Evolutionary conservation across 2,113 vertebrate genomes (phyloP).

Genomic region (Oryzias curvinotus): DNA sequence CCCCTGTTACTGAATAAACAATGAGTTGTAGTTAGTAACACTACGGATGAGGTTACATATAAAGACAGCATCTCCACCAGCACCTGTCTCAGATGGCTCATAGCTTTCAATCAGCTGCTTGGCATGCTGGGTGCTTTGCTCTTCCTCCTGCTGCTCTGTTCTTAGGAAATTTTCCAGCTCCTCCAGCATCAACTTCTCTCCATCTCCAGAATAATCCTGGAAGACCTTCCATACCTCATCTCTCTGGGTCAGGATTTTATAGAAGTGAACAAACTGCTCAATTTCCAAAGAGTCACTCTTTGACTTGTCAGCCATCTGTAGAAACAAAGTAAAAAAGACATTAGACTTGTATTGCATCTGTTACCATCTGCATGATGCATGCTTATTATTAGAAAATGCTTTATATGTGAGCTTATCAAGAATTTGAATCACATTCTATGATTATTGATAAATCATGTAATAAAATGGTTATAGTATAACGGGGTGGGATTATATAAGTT

Average conservation of each 20-base stretch:
- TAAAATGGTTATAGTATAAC: no score
- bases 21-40: not conserved
- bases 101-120: conserved; percentile 84
- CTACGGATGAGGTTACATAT: not conserved
- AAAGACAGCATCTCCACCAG: not conserved
- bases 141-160: conserved; percentile 82
- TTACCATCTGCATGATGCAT: no score
- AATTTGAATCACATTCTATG: no score
- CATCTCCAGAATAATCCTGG: conserved; percentile 86
- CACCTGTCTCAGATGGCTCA: conserved; percentile 89
- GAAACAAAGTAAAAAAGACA: conserved; percentile 1
- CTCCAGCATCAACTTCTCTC: conserved; percentile 83
- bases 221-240: conserved; percentile 87
- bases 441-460: no score
- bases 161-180: conserved; percentile 89
- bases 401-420: no score
- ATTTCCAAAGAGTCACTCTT: conserved; percentile 83
- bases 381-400: no score
- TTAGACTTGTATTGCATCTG: no score
- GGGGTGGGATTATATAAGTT: no score
- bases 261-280: conserved; percentile 92
- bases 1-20: not conserved
- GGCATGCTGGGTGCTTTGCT: conserved; percentile 75
- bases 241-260: conserved; percentile 90
- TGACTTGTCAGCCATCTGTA: conserved; percentile 86